Evolutionary conservation across 2,888 invertebrate genomes (phyloP).

Genomic region (Linyphia triangularis): DNA sequence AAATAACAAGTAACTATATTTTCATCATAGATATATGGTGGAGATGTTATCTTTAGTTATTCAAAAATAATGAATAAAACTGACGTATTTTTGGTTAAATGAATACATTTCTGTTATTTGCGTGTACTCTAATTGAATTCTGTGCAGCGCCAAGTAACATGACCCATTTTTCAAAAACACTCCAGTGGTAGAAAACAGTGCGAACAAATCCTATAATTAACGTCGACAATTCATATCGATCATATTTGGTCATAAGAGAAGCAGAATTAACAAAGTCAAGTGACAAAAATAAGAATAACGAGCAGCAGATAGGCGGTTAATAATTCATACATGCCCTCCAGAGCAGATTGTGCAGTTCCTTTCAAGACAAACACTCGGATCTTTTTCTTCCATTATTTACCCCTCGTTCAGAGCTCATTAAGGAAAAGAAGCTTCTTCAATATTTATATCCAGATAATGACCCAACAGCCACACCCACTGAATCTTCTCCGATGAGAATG

Average conservation of each 20-base stretch:
- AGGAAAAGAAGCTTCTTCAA: slow-evolving; percentile 2
- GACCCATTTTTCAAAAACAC: too few species aligned
- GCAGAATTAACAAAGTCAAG: background rate
- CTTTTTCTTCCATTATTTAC: slow-evolving; percentile 4
- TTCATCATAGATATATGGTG: too few species aligned
- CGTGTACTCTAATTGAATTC: too few species aligned
- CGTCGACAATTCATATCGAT: background rate
- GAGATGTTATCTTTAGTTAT: too few species aligned
- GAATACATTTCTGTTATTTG: too few species aligned
- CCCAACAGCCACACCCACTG: slow-evolving; percentile 26
- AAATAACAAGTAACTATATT: too few species aligned
- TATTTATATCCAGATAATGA: slow-evolving; percentile 43
- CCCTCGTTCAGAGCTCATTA: slow-evolving; percentile 33
- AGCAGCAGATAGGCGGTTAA: background rate
- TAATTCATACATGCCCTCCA: background rate
- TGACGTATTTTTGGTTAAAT: too few species aligned
- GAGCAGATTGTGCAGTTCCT: background rate
- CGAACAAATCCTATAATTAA: background rate
- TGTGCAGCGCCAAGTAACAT: too few species aligned
- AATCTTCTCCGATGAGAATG: background rate
- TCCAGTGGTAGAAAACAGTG: too few species aligned
- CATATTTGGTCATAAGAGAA: background rate
- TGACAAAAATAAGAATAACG: background rate
- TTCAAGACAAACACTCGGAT: background rate
- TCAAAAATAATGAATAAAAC: too few species aligned